Conservation (phyloP, 2,888 invertebrate species). For the Melieria omissa region DNA sequence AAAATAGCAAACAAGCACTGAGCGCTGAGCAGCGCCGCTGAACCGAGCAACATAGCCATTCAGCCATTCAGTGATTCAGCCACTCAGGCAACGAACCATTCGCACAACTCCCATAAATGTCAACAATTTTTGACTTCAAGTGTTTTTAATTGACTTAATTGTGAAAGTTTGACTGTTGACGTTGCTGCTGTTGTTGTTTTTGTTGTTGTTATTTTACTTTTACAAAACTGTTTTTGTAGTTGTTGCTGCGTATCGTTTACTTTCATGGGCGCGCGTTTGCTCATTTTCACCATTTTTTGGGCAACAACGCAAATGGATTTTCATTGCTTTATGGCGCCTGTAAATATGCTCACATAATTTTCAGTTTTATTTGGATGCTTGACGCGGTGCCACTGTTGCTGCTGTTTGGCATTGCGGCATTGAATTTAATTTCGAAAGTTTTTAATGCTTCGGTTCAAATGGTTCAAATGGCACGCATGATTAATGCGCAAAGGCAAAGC, state of each 20-base stretch:
- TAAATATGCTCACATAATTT: too few relatives aligned
- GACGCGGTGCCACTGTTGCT: not conserved
- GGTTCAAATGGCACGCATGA: too few relatives aligned
- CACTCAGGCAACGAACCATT: not conserved
- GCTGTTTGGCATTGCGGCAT: not conserved
- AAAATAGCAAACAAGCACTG: too few relatives aligned
- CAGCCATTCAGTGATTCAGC: not conserved
- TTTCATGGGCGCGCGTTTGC: too few relatives aligned
- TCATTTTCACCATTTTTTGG: too few relatives aligned
- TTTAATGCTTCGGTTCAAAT: too few relatives aligned
- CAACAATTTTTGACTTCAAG: conserved; percentile 34
- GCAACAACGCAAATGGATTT: not conserved
- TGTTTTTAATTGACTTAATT: conserved; percentile 46
- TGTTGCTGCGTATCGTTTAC: not conserved
- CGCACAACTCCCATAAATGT: conserved; percentile 21
- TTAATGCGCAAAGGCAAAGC: too few relatives aligned
- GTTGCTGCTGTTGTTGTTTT: conserved; percentile 8
- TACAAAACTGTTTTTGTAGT: not conserved
- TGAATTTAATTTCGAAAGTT: too few relatives aligned
- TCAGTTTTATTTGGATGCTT: too few relatives aligned
- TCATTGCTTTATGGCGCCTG: not conserved
- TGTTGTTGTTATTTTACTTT: conserved; percentile 18
- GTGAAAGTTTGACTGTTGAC: conserved; percentile 38
- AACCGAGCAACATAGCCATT: not conserved
- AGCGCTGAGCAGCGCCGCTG: too few relatives aligned